These are phyloP conservation scores for Rotaria magnacalcarata DNA, from an alignment of 2,888 invertebrate genomes.

Conservation along the genomic window DNA sequence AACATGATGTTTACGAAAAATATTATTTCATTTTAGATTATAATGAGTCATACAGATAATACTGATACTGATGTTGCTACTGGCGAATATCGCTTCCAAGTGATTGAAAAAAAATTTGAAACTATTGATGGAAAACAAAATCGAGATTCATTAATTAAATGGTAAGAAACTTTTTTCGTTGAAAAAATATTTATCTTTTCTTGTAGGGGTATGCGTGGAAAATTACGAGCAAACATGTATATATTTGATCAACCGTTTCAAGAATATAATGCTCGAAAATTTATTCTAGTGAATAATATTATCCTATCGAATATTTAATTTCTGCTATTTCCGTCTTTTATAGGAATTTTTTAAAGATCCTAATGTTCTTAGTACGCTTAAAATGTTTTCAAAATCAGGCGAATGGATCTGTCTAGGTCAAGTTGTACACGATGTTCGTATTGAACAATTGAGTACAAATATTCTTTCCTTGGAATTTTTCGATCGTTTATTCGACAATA, in stretches of 20 bases:
- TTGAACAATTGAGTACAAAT: slow-evolving; percentile 31
- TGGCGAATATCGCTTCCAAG: not conserved
- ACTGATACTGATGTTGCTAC: not conserved
- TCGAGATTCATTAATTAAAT: not conserved
- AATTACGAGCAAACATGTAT: not conserved
- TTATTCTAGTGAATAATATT: not conserved
- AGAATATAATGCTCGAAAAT: not conserved
- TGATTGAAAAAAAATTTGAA: not conserved
- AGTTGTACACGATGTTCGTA: not conserved
- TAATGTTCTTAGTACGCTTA: not conserved
- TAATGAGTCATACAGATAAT: not conserved
- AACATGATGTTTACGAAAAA: too few relatives aligned
- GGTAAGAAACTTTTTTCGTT: not conserved
- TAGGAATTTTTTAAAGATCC: slow-evolving; percentile 12
- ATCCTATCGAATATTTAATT: not conserved
- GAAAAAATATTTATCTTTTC: not conserved
- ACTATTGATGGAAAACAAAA: not conserved
- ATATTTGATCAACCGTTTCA: slow-evolving; percentile 3
- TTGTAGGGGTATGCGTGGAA: not conserved
- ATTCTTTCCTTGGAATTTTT: slow-evolving; percentile 4
- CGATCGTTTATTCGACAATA: slow-evolving; percentile 19
- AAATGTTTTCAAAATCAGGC: slow-evolving; percentile 3
- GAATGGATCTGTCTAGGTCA: slow-evolving; percentile 7
- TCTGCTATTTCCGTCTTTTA: not conserved
- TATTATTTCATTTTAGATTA: not conserved